Evolutionary conservation across 1,140 invertebrate genomes (phyloP), one percentile per base, ranked within the genome.

Genomic region (Drosophila malerkotliana): DNA sequence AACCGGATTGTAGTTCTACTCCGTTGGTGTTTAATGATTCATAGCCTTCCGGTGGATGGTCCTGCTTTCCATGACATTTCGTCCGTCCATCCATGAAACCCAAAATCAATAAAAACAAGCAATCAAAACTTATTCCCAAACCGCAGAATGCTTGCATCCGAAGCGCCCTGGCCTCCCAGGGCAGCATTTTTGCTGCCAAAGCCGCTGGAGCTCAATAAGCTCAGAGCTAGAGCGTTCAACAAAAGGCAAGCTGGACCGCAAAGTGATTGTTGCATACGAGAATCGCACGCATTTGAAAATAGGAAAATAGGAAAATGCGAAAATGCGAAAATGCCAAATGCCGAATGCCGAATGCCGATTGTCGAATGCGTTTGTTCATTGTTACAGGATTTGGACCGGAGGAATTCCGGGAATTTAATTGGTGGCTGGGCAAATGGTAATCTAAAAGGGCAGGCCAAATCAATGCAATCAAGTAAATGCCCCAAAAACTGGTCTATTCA

Each of bases 401-500:
- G 48, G 55, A 56, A 66, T 54, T 47, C 44, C 34, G 62, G 30
- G 49, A 28, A 66, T 75, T 75, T 75, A 75, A 75, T 75, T 75
- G 72, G 47, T 57, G 14, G 12, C 30, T 0, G 34, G 24, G 18
- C n/a, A 44, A 45, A 48, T 45, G 30, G 49, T 55, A 39, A 28
- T 28, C 15, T 2, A 9, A 26, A 18, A 49, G 10, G 26, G 39
- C 14, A 14, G 51, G 49, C 52, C 60, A 66, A 62, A 44, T 63
- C 63, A 72, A 84, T 84, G 76, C 81, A 79, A 80, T 84, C 81
- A 80, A 69, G 62, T 66, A 67, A 85, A 84, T 85, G 81, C 85
- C 77, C 80, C 74, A 64, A 77, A 67, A 72, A 52, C 15, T 30
- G 12, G 32, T 32, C 45, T 41, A 45, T 61, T 32, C 52, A 49